Percentiles rank a stretch among this genome's conserved stretches.
Conservation (phyloP, 2,888 invertebrate genomes). For the Trissolcus japonicus region DNA sequence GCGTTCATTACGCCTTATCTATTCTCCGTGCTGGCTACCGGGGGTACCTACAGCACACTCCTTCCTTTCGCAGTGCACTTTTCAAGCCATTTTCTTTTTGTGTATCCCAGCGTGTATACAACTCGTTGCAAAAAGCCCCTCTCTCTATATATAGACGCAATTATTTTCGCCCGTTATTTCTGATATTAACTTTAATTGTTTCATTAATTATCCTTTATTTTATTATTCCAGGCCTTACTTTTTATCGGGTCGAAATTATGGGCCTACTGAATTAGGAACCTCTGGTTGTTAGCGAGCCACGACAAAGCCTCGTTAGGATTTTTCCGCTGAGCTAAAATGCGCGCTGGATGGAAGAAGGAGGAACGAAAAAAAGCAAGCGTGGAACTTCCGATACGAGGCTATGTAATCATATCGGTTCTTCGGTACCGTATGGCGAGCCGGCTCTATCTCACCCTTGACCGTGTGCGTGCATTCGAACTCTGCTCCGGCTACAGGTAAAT, state of each 20-base stretch:
- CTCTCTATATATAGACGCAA: slow-evolving; percentile 48
- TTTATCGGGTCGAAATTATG: too few relatives aligned
- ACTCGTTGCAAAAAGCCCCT: slow-evolving; percentile 17
- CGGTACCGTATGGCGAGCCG: slow-evolving; percentile 40
- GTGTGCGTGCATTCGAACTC: slow-evolving; percentile 46
- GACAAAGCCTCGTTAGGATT: too few relatives aligned
- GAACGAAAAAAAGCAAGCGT: slow-evolving; percentile 8
- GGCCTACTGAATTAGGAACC: too few relatives aligned
- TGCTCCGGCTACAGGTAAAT: slow-evolving; percentile 43
- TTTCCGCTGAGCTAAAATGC: too few relatives aligned
- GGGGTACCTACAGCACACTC: slow-evolving; percentile 58
- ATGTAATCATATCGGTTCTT: slow-evolving; percentile 54
- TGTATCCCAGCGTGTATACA: slow-evolving; percentile 26
- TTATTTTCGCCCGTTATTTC: slow-evolving; percentile 36
- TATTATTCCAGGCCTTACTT: slow-evolving; percentile 2
- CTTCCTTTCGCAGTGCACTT: slow-evolving; percentile 47
- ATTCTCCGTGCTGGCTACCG: slow-evolving; percentile 64
- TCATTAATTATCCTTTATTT: slow-evolving; percentile 30
- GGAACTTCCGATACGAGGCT: background rate
- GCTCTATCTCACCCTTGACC: slow-evolving; percentile 56
- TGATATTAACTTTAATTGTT: slow-evolving; percentile 38
- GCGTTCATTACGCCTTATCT: slow-evolving; percentile 71
- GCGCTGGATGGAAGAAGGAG: too few relatives aligned
- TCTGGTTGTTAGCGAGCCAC: too few relatives aligned
- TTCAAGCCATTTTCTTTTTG: slow-evolving; percentile 48